Percentiles rank a stretch among this genome's conserved stretches.
Evolutionary conservation across 2,888 invertebrate genomes (phyloP).

Genomic region (Trichogramma dendrolimi): DNA sequence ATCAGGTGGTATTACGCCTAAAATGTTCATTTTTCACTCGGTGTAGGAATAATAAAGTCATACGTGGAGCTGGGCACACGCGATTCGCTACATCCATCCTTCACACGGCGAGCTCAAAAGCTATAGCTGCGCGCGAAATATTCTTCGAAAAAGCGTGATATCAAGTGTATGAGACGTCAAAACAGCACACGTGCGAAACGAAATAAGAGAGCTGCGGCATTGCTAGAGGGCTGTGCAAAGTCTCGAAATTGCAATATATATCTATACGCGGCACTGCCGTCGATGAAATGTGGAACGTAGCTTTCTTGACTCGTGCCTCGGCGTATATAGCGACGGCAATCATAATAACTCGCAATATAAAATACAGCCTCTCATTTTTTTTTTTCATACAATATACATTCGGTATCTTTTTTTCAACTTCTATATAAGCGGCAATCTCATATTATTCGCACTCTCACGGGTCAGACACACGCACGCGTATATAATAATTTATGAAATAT

Average conservation of each 20-base stretch:
- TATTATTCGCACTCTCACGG: too few species aligned
- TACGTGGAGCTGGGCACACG: not conserved
- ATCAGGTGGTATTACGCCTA: too few species aligned
- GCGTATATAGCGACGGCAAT: slow-evolving; percentile 34
- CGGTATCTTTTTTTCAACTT: too few species aligned
- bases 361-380: slow-evolving; percentile 35
- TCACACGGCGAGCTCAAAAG: not conserved
- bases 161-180: slow-evolving; percentile 16
- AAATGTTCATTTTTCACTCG: too few species aligned
- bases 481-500: not conserved
- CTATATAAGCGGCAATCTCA: too few species aligned
- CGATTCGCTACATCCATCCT: not conserved
- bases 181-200: not conserved
- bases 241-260: too few species aligned
- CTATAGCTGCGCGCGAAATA: not conserved
- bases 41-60: too few species aligned
- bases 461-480: too few species aligned
- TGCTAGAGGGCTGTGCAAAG: slow-evolving; percentile 11
- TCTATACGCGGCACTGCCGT: not conserved
- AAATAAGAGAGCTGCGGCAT: slow-evolving; percentile 15
- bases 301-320: slow-evolving; percentile 31
- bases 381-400: not conserved
- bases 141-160: slow-evolving; percentile 5
- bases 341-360: slow-evolving; percentile 42
- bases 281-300: slow-evolving; percentile 26